These are phyloP conservation scores for Oryzias celebensis DNA, from an alignment of 2,113 vertebrate genomes.

Conservation along the genomic window DNA sequence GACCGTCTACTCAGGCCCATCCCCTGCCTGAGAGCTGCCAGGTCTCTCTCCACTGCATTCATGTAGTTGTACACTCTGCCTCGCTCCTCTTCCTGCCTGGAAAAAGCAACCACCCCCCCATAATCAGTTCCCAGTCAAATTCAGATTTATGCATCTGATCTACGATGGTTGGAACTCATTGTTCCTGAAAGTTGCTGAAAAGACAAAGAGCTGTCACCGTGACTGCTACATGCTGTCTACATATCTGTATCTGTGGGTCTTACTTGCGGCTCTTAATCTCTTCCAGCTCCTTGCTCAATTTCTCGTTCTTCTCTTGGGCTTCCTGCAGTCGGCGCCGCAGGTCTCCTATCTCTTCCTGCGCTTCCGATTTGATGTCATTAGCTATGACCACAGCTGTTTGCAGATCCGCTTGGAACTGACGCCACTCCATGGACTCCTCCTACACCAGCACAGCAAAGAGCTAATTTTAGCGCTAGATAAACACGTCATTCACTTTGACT, in stretches of 20 bases:
- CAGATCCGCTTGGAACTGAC: constrained; percentile 95
- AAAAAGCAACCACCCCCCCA: constrained; percentile 7
- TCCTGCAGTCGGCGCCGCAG: constrained; percentile 89
- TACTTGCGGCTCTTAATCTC: constrained; percentile 96
- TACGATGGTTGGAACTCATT: neutral
- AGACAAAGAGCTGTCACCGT: constrained; percentile 1
- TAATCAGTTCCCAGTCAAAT: neutral
- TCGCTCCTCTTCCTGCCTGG: constrained; percentile 93
- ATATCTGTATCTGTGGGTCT: constrained; percentile 15
- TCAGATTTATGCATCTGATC: neutral
- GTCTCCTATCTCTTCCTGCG: constrained; percentile 95
- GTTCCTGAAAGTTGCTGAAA: neutral
- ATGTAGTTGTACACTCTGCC: constrained; percentile 96
- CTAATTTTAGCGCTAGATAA: neutral
- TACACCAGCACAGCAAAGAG: constrained; percentile 35
- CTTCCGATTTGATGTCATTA: constrained; percentile 96
- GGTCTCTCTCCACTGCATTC: constrained; percentile 93
- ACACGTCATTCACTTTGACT: neutral
- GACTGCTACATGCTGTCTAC: neutral
- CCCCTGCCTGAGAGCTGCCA: constrained; percentile 91
- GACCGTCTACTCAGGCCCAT: constrained; percentile 93
- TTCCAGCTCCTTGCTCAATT: constrained; percentile 91
- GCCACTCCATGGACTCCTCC: constrained; percentile 97
- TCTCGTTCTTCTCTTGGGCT: constrained; percentile 90
- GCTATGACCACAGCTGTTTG: constrained; percentile 96